Conservation (phyloP, 1,140 invertebrate species). For the Marisa cornuarietis region DNA sequence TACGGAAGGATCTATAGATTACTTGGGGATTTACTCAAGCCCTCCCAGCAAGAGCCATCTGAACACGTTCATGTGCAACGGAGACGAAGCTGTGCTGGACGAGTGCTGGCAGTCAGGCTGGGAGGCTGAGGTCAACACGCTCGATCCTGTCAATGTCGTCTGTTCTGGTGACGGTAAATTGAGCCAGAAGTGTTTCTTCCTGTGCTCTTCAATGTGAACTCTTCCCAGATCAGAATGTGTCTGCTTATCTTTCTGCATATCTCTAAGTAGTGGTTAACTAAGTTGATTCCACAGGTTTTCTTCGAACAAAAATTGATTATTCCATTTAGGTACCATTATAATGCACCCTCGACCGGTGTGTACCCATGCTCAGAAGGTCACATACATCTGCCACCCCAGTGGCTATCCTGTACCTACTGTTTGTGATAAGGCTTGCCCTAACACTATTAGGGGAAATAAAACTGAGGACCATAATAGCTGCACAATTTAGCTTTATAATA, state of each 20-base stretch:
- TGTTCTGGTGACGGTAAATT: not conserved
- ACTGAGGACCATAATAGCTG: too few species aligned
- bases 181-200: not conserved
- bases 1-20: conserved; percentile 28
- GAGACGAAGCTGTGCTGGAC: conserved; percentile 41
- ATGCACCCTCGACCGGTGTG: not conserved
- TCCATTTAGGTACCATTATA: not conserved
- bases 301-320: not conserved
- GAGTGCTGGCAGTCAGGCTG: conserved; percentile 49
- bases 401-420: too few species aligned
- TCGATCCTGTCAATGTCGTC: not conserved
- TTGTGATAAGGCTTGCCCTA: too few species aligned
- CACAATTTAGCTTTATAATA: too few species aligned
- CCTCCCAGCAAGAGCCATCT: not conserved
- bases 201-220: not conserved
- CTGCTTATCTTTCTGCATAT: not conserved
- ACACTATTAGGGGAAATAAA: too few species aligned
- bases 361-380: not conserved
- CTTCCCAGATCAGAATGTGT: not conserved
- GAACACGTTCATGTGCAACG: conserved; percentile 30
- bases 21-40: too few species aligned
- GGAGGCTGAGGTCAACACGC: conserved; percentile 17
- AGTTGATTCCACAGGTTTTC: not conserved
- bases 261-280: not conserved
- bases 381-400: too few species aligned